These are phyloP conservation scores for Synodontis membranacea DNA, from an alignment of 2,113 vertebrate species.

Conservation along the genomic window DNA sequence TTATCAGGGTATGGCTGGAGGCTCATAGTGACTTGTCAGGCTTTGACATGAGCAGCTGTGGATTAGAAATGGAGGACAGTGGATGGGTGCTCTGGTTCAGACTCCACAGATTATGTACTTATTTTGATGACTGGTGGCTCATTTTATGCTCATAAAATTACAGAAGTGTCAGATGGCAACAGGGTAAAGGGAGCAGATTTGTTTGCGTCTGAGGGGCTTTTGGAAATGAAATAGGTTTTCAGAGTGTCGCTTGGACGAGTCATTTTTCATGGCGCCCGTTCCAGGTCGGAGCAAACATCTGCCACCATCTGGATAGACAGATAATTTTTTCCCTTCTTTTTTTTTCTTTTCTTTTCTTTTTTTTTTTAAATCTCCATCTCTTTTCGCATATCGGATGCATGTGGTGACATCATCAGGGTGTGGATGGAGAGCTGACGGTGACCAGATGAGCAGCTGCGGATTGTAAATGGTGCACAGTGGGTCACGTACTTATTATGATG, in stretches of 20 bases:
- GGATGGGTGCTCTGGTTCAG: not conserved
- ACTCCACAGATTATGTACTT: slow-evolving; percentile 3
- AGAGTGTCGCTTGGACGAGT: slow-evolving; percentile 31
- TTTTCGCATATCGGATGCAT: slow-evolving; percentile 46
- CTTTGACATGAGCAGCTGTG: slow-evolving; percentile 25
- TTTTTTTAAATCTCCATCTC: slow-evolving; percentile 22
- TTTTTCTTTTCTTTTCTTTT: not conserved
- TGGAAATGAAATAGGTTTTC: slow-evolving; percentile 46
- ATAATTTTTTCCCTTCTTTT: slow-evolving; percentile 21
- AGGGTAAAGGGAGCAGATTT: slow-evolving; percentile 28
- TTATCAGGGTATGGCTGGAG: not conserved
- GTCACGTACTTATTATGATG: not conserved
- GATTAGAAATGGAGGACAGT: slow-evolving; percentile 3
- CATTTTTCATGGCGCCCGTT: slow-evolving; percentile 33
- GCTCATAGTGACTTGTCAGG: not conserved
- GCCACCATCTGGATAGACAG: slow-evolving; percentile 54
- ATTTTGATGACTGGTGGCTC: slow-evolving; percentile 6
- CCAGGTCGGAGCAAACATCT: slow-evolving; percentile 52
- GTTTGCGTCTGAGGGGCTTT: slow-evolving; percentile 33
- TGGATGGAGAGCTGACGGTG: not conserved
- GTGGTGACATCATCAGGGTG: slow-evolving; percentile 45
- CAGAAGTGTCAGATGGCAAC: slow-evolving; percentile 1
- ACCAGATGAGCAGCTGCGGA: slow-evolving; percentile 24
- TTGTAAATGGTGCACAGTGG: not conserved
- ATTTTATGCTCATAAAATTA: slow-evolving; percentile 8